Evolutionary conservation across 1,140 invertebrate genomes (phyloP).

Genomic region (Aphidius ervi): DNA sequence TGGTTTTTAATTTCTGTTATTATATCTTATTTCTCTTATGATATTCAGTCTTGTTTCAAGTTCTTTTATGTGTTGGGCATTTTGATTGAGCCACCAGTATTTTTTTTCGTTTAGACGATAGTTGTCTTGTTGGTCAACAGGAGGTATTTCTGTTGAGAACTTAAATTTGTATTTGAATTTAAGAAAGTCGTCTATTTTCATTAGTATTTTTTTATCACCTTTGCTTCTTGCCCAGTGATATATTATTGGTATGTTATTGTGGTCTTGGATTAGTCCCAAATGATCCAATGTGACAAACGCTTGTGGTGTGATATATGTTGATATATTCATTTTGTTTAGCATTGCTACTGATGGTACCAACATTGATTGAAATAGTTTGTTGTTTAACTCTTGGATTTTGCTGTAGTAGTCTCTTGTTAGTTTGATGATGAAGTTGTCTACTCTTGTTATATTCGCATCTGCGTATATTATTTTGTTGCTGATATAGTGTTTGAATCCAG

Average conservation of each 20-base stretch:
- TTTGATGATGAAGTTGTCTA: conserved; percentile 11
- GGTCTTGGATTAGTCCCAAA: conserved; percentile 4
- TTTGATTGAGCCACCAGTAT: conserved; percentile 5
- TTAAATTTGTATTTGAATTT: background rate
- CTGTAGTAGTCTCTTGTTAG: conserved; percentile 18
- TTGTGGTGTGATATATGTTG: conserved; percentile 5
- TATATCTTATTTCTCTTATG: too few species aligned
- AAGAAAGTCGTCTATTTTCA: background rate
- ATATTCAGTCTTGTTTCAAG: conserved; percentile 14
- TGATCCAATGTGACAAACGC: conserved; percentile 12
- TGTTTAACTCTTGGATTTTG: background rate
- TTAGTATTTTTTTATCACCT: background rate
- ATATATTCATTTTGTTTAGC: background rate
- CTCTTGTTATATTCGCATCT: background rate
- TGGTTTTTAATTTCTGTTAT: too few species aligned
- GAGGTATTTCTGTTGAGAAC: background rate
- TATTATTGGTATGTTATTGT: conserved; percentile 11
- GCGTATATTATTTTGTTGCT: conserved; percentile 18
- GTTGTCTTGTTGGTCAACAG: background rate
- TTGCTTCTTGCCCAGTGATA: background rate
- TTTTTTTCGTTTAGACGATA: background rate
- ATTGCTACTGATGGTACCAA: background rate
- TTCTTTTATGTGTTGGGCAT: background rate
- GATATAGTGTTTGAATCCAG: background rate
- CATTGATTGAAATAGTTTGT: background rate